Conservation (phyloP, 2,797 vertebrate species). For the Lepilemur septentrionalis region DNA sequence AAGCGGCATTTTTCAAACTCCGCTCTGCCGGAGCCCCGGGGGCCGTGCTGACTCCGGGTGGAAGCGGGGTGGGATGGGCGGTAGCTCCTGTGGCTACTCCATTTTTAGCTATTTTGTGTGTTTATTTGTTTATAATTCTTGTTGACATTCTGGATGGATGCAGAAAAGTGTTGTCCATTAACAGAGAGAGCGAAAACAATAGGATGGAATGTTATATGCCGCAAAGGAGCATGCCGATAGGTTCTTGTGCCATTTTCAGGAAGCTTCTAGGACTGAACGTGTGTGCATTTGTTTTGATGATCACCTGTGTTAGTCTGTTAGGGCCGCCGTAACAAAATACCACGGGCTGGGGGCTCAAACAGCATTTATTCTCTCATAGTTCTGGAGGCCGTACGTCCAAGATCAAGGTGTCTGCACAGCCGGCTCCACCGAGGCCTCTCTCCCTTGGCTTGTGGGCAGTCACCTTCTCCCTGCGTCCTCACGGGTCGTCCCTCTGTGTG, state of each 20-base stretch:
- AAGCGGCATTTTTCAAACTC: slow-evolving; percentile 68
- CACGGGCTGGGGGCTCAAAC: background rate
- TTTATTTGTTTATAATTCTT: background rate
- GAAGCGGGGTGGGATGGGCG: fast-evolving
- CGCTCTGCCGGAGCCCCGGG: background rate
- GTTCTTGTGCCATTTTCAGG: background rate
- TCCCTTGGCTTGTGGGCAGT: no score
- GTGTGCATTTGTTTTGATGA: background rate
- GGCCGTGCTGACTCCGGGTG: background rate
- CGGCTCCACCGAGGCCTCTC: no score
- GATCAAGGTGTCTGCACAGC: background rate
- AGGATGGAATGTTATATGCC: no score
- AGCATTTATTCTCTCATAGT: background rate
- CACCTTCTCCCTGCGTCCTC: background rate
- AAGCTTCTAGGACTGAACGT: background rate
- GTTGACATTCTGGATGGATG: background rate
- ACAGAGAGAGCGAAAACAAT: background rate
- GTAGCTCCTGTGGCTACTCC: background rate
- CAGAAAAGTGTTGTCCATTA: background rate
- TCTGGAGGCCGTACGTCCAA: background rate
- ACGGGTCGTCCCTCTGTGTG: fast-evolving
- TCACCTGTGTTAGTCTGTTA: background rate
- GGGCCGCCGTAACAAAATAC: background rate
- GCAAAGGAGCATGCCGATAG: background rate
- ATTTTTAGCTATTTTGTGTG: background rate